Conservation (phyloP, 2,888 invertebrate species). For the Desoria tigrina region DNA sequence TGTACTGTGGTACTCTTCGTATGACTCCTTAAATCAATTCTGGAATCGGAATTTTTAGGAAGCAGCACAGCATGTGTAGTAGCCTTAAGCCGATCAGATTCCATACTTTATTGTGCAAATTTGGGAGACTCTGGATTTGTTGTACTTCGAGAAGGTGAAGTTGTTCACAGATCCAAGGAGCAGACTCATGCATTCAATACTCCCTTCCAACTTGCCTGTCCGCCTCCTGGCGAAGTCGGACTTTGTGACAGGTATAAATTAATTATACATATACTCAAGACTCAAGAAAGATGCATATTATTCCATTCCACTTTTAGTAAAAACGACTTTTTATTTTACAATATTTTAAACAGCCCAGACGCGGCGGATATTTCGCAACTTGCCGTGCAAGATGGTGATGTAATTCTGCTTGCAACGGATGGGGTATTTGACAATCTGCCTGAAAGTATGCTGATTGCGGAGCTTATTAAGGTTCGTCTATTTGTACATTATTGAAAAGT, state of each 20-base stretch:
- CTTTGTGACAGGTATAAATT: slow-evolving; percentile 88
- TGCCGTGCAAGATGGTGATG: slow-evolving; percentile 87
- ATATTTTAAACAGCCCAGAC: slow-evolving; percentile 70
- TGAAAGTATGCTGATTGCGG: slow-evolving; percentile 81
- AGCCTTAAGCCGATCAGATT: slow-evolving; percentile 84
- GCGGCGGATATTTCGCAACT: slow-evolving; percentile 87
- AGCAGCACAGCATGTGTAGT: slow-evolving; percentile 98
- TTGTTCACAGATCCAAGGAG: slow-evolving; percentile 91
- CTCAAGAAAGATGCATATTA: neutral
- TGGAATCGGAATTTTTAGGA: too few relatives aligned
- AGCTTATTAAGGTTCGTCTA: slow-evolving; percentile 66
- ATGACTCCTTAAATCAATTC: neutral
- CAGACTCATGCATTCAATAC: slow-evolving; percentile 99
- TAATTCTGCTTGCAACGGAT: slow-evolving; percentile 92
- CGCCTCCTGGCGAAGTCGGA: slow-evolving; percentile 87
- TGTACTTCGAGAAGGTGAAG: slow-evolving; percentile 80
- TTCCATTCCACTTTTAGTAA: neutral
- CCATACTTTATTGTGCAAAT: slow-evolving; percentile 91
- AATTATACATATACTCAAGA: too few relatives aligned
- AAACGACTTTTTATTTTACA: too few relatives aligned
- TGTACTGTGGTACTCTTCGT: neutral
- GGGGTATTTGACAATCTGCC: slow-evolving; percentile 98
- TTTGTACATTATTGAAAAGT: neutral
- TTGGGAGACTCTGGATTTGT: slow-evolving; percentile 99
- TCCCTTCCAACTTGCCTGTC: slow-evolving; percentile 92